Percentiles rank a stretch among this genome's conserved stretches.
These are phyloP conservation scores for Poeciliopsis prolifica DNA, from an alignment of 2,113 vertebrate species.

Conservation along the genomic window DNA sequence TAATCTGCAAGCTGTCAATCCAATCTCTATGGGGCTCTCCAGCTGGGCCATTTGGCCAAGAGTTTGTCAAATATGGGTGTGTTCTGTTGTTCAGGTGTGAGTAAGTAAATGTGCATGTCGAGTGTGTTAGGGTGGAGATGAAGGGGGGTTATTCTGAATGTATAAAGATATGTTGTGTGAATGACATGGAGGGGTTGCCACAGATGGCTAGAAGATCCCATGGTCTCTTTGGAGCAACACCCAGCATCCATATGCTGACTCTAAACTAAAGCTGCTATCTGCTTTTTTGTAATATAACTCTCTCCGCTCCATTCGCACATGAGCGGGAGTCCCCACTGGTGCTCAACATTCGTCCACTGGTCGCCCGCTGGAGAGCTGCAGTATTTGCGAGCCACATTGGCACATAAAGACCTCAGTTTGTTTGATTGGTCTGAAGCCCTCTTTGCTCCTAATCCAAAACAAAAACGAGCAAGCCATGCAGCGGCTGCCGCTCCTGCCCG, in stretches of 20 bases:
- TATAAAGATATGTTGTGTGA: slow-evolving; percentile 33
- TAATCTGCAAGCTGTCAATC: slow-evolving; percentile 76
- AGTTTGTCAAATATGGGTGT: slow-evolving; percentile 41
- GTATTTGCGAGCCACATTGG: slow-evolving; percentile 60
- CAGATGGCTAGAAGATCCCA: slow-evolving; percentile 74
- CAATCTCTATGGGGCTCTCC: slow-evolving; percentile 47
- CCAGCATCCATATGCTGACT: slow-evolving; percentile 72
- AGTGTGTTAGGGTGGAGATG: slow-evolving; percentile 7
- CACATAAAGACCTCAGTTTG: slow-evolving; percentile 64
- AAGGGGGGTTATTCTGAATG: not conserved
- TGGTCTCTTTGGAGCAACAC: slow-evolving; percentile 61
- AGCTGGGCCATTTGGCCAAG: slow-evolving; percentile 28
- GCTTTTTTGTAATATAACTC: slow-evolving; percentile 29
- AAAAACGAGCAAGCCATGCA: slow-evolving; percentile 63
- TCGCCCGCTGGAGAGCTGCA: slow-evolving; percentile 41
- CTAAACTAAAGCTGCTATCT: slow-evolving; percentile 66
- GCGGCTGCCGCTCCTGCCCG: slow-evolving; percentile 22
- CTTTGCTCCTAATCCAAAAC: slow-evolving; percentile 73
- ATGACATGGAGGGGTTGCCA: slow-evolving; percentile 36
- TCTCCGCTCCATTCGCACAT: slow-evolving; percentile 21
- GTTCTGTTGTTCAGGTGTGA: slow-evolving; percentile 60
- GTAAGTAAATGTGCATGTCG: slow-evolving; percentile 31
- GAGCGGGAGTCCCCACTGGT: slow-evolving; percentile 56
- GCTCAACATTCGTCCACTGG: slow-evolving; percentile 53
- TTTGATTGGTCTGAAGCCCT: slow-evolving; percentile 66